Percentiles rank a stretch among this genome's conserved stretches.
Evolutionary conservation across 2,797 vertebrate species (phyloP).

Genomic region (Sitta carolinensis): DNA sequence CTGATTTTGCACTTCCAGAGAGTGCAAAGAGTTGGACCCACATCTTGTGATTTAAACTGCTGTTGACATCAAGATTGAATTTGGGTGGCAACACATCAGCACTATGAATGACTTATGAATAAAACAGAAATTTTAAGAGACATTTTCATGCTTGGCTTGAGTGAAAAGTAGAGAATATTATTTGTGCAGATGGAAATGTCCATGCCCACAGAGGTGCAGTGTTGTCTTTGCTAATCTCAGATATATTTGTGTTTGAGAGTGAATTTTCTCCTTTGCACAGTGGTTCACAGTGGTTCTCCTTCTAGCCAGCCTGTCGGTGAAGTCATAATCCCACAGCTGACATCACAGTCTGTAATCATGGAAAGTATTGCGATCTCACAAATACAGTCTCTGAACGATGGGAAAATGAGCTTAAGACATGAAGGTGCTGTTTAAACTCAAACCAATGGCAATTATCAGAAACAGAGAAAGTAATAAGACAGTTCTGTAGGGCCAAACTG

Average conservation of each 20-base stretch:
- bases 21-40: not conserved
- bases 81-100: slow-evolving; percentile 24
- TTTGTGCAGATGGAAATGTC: slow-evolving; percentile 33
- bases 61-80: slow-evolving; percentile 5
- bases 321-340: slow-evolving; percentile 13
- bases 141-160: not conserved
- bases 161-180: not conserved
- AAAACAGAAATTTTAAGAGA: not conserved
- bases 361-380: not conserved
- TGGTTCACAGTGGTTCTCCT: not conserved
- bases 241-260: not conserved
- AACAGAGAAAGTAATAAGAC: slow-evolving; percentile 25
- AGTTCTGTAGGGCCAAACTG: not conserved
- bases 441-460: slow-evolving; percentile 35
- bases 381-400: not conserved
- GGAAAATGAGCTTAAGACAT: slow-evolving; percentile 7
- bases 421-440: slow-evolving; percentile 42
- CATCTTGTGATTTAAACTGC: not conserved
- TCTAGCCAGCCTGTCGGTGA: not conserved
- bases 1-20: slow-evolving; percentile 4
- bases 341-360: not conserved
- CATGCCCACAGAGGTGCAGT: not conserved
- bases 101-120: not conserved
- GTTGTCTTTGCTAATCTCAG: slow-evolving; percentile 47
- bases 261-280: slow-evolving; percentile 2